Evolutionary conservation across 2,797 vertebrate species (phyloP), one percentile per base, ranked within the genome.

Genomic region (Tokudaia tokunoshimensis): DNA sequence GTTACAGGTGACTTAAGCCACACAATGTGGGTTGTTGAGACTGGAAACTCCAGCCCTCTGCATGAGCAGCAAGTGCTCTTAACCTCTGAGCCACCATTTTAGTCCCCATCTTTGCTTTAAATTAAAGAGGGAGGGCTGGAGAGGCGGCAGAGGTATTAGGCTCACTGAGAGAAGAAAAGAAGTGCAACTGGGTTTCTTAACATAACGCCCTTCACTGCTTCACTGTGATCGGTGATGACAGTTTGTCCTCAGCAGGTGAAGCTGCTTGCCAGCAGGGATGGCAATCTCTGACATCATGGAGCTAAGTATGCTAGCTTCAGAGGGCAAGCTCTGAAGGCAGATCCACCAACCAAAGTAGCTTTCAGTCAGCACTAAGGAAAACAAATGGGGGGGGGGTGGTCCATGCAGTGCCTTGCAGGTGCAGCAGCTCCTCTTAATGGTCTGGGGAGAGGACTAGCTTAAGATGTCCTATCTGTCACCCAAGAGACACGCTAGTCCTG

Each of bases 331-430:
- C 84, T 9, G 76, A 95, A 96, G 55, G 2, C 94, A 94, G 37
- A 91, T 14, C 67, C 85, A 89, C 34, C 93, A 94, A 84, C 31
- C 19, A n/a, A 44, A 96, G 26, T 1, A 88, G 50, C 34, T 94
- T 41, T 61, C 5, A 41, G 90, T 70, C 37, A 70, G 11, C 67
- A 61, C 83, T 8, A 47, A 22, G 86, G 80, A 22, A 98, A 95
- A 10, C 61, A 80, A 88, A 79, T 81, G 24, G 2, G 26, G 8
- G 55, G 59, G 59, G 59, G 26, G 61, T 63, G 89, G 22, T 24
- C 26, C 0, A 0, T 34, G 24, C 44, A 29, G 47, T n/a, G 26
- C 61, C 34, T 50, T 0, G 4, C 24, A 31, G 24, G 0, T 5
- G 7, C 12, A 15, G 13, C 12, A 37, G 70, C 75, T 82, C 57